Evolutionary conservation across 2,113 vertebrate species (phyloP).

Genomic region (Pterocles gutturalis): DNA sequence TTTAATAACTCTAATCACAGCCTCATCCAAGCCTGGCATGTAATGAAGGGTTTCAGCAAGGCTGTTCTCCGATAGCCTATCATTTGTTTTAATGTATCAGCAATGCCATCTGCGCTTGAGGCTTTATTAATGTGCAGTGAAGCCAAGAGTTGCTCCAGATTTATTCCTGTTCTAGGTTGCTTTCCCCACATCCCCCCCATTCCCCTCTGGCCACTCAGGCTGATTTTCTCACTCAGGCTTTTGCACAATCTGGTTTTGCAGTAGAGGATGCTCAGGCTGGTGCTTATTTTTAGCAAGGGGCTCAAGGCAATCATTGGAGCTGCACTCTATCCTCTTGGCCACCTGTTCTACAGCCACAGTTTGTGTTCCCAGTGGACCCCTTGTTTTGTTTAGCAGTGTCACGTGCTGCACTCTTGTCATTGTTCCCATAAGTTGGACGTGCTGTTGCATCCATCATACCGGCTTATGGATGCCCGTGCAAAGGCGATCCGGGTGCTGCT

Average conservation of each 20-base stretch:
- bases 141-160: neutral
- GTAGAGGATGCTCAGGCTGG: neutral
- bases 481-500: neutral
- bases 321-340: neutral
- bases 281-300: neutral
- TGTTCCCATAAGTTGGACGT: fast-evolving
- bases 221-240: neutral
- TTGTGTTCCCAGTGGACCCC: neutral
- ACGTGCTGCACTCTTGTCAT: fast-evolving
- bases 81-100: conserved; percentile 32
- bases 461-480: neutral
- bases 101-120: conserved; percentile 8
- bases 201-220: neutral
- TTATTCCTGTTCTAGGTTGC: neutral
- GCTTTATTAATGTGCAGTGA: neutral
- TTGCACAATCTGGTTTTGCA: neutral
- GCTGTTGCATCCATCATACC: neutral
- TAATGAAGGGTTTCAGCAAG: conserved; percentile 22
- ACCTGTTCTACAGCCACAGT: neutral
- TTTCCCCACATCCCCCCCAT: neutral
- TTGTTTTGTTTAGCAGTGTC: neutral
- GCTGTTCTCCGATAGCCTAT: neutral
- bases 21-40: neutral
- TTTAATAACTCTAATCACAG: conserved; percentile 2
- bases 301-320: fast-evolving